Conservation (phyloP, 1,140 invertebrate species). For the Laupala kohalensis region DNA sequence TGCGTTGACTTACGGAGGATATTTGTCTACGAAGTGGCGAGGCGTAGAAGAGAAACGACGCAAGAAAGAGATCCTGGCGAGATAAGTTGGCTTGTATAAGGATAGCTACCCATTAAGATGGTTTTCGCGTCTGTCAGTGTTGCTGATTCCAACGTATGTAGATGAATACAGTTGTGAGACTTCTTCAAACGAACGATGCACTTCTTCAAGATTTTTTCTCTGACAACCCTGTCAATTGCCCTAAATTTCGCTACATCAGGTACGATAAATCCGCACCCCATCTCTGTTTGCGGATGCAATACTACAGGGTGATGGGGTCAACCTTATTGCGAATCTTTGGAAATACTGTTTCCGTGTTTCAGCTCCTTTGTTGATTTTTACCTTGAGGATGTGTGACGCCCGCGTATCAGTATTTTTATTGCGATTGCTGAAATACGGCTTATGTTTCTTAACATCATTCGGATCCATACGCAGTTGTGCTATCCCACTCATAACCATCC, state of each 20-base stretch:
- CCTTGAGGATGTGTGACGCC: background rate
- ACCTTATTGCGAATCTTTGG: too few species aligned
- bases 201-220: background rate
- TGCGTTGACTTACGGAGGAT: background rate
- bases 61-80: background rate
- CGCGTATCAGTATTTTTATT: too few species aligned
- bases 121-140: background rate
- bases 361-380: background rate
- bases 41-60: background rate
- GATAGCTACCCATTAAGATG: background rate
- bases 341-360: too few species aligned
- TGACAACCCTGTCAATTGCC: background rate
- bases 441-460: too few species aligned
- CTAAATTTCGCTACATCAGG: too few species aligned
- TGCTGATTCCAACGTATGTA: background rate
- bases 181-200: background rate
- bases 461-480: too few species aligned
- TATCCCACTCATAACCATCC: too few species aligned
- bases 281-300: too few species aligned
- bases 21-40: background rate
- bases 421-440: too few species aligned
- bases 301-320: too few species aligned
- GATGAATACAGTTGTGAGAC: background rate
- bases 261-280: background rate
- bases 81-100: background rate